Evolutionary conservation across 2,888 invertebrate species (phyloP).

Genomic region (Amphipyra tragopoginis): DNA sequence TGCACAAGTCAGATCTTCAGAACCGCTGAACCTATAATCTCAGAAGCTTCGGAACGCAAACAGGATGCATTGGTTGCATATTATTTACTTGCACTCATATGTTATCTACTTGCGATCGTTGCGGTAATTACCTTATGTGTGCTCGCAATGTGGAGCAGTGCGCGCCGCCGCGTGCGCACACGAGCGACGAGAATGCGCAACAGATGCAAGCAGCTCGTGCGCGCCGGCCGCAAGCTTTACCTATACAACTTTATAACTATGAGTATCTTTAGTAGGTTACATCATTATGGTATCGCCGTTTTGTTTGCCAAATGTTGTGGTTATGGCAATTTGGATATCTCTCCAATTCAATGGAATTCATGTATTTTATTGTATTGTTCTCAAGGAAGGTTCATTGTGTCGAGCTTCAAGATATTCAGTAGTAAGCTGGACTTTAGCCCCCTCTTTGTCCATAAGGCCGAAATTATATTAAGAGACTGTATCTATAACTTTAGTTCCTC

Average conservation of each 20-base stretch:
- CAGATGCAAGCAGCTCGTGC: constrained; percentile 39
- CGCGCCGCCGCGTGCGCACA: constrained; percentile 30
- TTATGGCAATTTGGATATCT: too few species aligned
- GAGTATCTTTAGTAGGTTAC: constrained; percentile 1
- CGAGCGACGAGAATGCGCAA: constrained; percentile 26
- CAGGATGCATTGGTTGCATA: neutral
- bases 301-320: too few species aligned
- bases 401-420: too few species aligned
- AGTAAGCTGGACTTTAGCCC: too few species aligned
- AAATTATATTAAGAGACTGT: too few species aligned
- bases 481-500: too few species aligned
- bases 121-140: neutral
- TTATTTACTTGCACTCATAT: constrained; percentile 3
- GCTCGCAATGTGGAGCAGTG: constrained; percentile 2
- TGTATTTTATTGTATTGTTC: too few species aligned
- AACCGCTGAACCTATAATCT: too few species aligned
- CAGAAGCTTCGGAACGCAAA: neutral
- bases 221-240: neutral
- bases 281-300: too few species aligned
- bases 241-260: neutral
- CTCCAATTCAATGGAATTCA: too few species aligned
- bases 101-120: neutral
- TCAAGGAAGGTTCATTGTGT: too few species aligned
- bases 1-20: neutral
- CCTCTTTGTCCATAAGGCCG: too few species aligned